Evolutionary conservation across 1,140 invertebrate genomes (phyloP), one percentile per base, ranked within the genome.

Genomic region (Plectrocnemia conspersa): DNA sequence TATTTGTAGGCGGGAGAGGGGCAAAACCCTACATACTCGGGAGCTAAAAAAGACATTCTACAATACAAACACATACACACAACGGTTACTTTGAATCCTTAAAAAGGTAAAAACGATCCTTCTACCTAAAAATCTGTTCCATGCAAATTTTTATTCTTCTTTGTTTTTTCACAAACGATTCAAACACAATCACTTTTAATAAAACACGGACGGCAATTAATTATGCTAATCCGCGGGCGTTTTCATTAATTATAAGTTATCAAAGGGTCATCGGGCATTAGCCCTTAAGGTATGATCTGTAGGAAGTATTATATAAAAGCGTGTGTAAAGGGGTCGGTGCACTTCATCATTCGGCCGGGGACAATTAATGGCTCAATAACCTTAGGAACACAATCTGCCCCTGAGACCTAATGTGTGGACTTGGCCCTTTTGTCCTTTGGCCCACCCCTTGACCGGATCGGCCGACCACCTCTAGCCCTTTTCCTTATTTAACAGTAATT

Each of bases 321-420:
- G 45, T 54, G n/a, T n/a, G n/a, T n/a, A n/a, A n/a, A 45, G 52
- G 57, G 57, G 57, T 59, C 23, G 42, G 23, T 24, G 53, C 52
- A 54, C 52, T 59, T 32, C 46, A 52, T 59, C 57, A 54, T 59
- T 50, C 29, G 57, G 46, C 46, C 57, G 45, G 38, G n/a, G 47
- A 50, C 56, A 48, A 59, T 59, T 59, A 59, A 59, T 59, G 57
- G 50, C 57, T 59, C 57, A 59, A 59, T 59, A 59, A 59, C 57
- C 52, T 33, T 48, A 29, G 44, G 46, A 59, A 47, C 32, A 50
- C 47, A 50, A 50, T 50, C 47, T 50, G 33, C 19, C 47, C 47
- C 47, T 50, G 40, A 50, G 47, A 29, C 21, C 32, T 50, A 50
- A 50, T 50, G 47, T 29, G 46, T 48, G 46, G 35, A 38, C 35